A percentile compares a stretch with the other conserved stretches of the same genome.
phyloP scores from a whole-genome alignment of 2,797 vertebrate genomes.

The Oreortyx pictus region DNA sequence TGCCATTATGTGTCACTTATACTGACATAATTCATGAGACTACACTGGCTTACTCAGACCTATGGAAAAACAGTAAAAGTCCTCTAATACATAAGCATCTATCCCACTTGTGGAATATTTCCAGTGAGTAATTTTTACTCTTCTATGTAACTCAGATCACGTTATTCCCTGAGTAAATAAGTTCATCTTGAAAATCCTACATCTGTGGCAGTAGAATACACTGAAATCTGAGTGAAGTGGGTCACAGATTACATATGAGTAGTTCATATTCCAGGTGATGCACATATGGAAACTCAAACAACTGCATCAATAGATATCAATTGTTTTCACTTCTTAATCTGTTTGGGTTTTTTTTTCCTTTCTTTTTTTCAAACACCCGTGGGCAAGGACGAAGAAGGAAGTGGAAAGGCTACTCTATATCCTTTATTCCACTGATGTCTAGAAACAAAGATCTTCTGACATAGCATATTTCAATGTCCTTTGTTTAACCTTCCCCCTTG shows the following conservation, averaged over 20 bases:
- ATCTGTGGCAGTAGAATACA: neutral
- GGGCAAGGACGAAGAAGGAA: slow-evolving; percentile 39
- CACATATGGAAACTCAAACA: slow-evolving; percentile 3
- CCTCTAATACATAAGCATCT: neutral
- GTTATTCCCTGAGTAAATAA: neutral
- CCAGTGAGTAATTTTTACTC: neutral
- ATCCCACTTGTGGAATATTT: neutral
- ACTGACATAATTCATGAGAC: neutral
- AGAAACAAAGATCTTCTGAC: slow-evolving; percentile 56
- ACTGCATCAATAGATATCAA: slow-evolving; percentile 12
- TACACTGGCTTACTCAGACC: neutral
- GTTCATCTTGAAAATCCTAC: neutral
- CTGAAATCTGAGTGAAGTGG: neutral
- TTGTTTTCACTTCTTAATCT: slow-evolving; percentile 4
- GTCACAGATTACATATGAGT: neutral
- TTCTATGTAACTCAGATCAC: neutral
- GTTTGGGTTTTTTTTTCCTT: neutral
- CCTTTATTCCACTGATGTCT: slow-evolving; percentile 44
- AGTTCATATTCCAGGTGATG: slow-evolving; percentile 36
- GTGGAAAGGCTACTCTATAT: slow-evolving; percentile 33
- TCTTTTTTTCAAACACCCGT: neutral
- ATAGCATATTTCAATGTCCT: slow-evolving; percentile 53
- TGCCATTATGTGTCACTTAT: neutral
- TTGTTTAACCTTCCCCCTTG: slow-evolving; percentile 62
- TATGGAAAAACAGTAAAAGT: neutral